Conservation (phyloP, 2,113 vertebrate genomes). For the Macroglossus sobrinus region DNA sequence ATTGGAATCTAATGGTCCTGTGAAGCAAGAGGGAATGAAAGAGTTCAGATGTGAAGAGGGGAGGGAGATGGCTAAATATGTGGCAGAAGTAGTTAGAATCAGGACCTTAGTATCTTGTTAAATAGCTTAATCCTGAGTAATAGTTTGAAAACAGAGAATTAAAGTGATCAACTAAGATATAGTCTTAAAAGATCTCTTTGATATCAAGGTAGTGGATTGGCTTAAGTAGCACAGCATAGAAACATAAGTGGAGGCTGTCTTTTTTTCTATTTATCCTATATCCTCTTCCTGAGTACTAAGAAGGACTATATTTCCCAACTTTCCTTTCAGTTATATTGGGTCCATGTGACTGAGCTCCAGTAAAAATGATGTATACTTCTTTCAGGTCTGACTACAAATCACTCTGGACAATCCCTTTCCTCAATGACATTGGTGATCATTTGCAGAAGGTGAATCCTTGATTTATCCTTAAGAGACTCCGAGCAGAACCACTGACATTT, state of each 20-base stretch:
- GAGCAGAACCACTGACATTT: not conserved
- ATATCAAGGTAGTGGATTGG: not conserved
- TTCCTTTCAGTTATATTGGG: not conserved
- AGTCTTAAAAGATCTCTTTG: not conserved
- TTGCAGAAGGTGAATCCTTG: not conserved
- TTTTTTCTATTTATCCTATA: not conserved
- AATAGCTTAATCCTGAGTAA: not conserved
- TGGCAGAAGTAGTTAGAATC: not conserved
- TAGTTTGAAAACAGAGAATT: not conserved
- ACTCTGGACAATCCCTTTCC: not conserved
- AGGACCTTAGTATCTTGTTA: not conserved
- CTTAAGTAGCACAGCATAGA: not conserved
- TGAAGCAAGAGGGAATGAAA: not conserved
- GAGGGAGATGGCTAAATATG: not conserved
- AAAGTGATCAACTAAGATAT: not conserved
- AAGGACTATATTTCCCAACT: not conserved
- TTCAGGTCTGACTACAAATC: not conserved
- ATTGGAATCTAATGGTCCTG: not conserved
- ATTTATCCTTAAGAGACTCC: not conserved
- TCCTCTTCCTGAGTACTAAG: not conserved
- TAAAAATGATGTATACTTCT: not conserved
- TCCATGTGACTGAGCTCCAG: not conserved
- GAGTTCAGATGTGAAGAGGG: not conserved
- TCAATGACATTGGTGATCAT: not conserved
- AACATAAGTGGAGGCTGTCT: not conserved